Conservation (phyloP, 2,888 invertebrate genomes). For the Gymnocheta viridis region DNA sequence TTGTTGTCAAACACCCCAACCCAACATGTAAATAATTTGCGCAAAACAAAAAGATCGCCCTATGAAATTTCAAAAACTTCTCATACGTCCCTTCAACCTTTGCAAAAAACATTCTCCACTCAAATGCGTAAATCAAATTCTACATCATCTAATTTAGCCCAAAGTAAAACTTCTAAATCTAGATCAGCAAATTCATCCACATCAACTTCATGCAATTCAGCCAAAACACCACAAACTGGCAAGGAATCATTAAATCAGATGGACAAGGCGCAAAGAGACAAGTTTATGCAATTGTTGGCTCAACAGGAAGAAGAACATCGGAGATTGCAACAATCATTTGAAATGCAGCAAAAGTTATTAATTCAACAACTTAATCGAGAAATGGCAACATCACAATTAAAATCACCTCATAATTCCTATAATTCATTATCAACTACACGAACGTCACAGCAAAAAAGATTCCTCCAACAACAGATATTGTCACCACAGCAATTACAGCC, state of each 20-base stretch:
- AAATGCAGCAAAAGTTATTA: conserved; percentile 85
- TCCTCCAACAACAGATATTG: neutral
- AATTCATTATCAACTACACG: neutral
- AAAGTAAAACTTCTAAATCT: conserved; percentile 52
- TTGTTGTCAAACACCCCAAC: conserved; percentile 16
- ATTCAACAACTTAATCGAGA: conserved; percentile 80
- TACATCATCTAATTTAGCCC: conserved; percentile 26
- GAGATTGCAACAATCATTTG: conserved; percentile 85
- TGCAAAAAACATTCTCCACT: conserved; percentile 5
- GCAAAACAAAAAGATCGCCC: conserved; percentile 69
- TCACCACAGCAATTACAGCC: neutral
- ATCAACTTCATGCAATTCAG: neutral
- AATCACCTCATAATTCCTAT: conserved; percentile 51
- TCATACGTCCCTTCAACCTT: conserved; percentile 15
- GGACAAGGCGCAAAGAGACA: conserved; percentile 75
- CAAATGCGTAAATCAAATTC: conserved; percentile 54
- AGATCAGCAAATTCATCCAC: conserved; percentile 27
- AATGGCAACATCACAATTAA: conserved; percentile 71
- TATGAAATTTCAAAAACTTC: conserved; percentile 67
- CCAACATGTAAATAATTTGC: conserved; percentile 40
- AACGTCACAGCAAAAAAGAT: neutral
- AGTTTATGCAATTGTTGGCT: conserved; percentile 85
- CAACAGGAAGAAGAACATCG: conserved; percentile 86
- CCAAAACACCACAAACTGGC: neutral
- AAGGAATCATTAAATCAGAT: conserved; percentile 23